A percentile compares a stretch with the other conserved stretches of the same genome.
These are phyloP conservation scores for Indri indri DNA, from an alignment of 2,113 vertebrate genomes.

Conservation along the genomic window DNA sequence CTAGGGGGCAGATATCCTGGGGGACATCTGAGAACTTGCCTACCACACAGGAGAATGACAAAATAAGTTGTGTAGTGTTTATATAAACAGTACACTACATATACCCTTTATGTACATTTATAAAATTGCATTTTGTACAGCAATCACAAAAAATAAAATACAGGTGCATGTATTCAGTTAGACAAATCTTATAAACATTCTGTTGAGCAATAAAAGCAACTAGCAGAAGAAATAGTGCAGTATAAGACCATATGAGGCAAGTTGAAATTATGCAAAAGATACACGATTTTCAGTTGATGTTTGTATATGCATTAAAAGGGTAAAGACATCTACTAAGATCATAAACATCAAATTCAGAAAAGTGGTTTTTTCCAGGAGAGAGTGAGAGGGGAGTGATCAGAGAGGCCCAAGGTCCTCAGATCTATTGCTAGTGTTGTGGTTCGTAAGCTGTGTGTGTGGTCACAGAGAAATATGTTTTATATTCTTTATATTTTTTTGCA, in stretches of 20 bases:
- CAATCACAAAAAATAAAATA: neutral
- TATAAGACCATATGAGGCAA: neutral
- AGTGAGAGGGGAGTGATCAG: neutral
- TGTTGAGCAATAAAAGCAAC: neutral
- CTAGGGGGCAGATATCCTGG: neutral
- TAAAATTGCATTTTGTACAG: neutral
- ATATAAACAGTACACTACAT: neutral
- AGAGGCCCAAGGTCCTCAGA: no score
- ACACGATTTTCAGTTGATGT: neutral
- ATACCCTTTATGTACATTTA: neutral
- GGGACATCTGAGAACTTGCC: neutral
- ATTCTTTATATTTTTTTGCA: neutral
- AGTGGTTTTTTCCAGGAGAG: neutral
- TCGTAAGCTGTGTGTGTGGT: neutral
- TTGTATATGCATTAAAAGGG: no score
- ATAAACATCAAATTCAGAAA: neutral
- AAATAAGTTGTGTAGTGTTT: neutral
- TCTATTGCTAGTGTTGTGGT: neutral
- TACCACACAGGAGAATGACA: neutral
- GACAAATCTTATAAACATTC: neutral
- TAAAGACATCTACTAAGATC: neutral
- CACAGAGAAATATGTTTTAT: neutral
- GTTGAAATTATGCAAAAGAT: neutral
- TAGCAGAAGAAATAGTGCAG: neutral
- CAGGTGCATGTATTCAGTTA: neutral